Conservation (phyloP, 2,113 vertebrate genomes). For the Oncorhynchus mykiss region DNA sequence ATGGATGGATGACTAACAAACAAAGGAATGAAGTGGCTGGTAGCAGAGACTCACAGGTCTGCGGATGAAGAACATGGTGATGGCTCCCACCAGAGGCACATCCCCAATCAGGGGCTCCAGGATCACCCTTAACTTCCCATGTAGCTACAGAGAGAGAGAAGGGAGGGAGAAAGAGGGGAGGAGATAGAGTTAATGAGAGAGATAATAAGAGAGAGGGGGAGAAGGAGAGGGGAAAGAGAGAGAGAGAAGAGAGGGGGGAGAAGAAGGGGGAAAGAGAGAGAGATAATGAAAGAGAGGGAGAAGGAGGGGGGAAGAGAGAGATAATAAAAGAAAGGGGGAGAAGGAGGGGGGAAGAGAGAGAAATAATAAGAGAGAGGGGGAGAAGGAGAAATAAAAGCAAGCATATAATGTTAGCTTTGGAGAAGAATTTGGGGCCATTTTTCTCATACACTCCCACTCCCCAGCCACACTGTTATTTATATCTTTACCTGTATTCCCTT, state of each 20-base stretch:
- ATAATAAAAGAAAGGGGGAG: too few species aligned
- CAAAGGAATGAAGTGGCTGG: not conserved
- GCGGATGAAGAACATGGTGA: slow-evolving; percentile 92
- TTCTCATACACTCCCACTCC: too few species aligned
- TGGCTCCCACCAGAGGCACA: slow-evolving; percentile 85
- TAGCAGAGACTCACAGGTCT: slow-evolving; percentile 79
- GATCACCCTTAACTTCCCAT: slow-evolving; percentile 87
- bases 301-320: too few species aligned
- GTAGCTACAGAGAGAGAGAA: slow-evolving; percentile 68
- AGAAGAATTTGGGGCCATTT: too few species aligned
- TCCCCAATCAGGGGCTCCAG: slow-evolving; percentile 89
- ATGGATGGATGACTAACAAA: not conserved
- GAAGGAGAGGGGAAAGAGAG: not conserved
- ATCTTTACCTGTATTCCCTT: slow-evolving; percentile 88
- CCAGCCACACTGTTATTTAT: too few species aligned
- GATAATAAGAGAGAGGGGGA: not conserved
- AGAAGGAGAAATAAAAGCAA: not conserved
- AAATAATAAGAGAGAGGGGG: too few species aligned
- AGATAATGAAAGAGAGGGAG: too few species aligned
- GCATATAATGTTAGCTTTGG: not conserved
- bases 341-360: too few species aligned
- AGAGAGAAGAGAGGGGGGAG: too few species aligned
- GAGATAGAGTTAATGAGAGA: not conserved
- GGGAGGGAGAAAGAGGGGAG: not conserved
- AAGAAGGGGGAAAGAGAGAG: too few species aligned